These are phyloP conservation scores for Junonia oenone DNA, from an alignment of 2,888 invertebrate genomes.

Conservation along the genomic window DNA sequence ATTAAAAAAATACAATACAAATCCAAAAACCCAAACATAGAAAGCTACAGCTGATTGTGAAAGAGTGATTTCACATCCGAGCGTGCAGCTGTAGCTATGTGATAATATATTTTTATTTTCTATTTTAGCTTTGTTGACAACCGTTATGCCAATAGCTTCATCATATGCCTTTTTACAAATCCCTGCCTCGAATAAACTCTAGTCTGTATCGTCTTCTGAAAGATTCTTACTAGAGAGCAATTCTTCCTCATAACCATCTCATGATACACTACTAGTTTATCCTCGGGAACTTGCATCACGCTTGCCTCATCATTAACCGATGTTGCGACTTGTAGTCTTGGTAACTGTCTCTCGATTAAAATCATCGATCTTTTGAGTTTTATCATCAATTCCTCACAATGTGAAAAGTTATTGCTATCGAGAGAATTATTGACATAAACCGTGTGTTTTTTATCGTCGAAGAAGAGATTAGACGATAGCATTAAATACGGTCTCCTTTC, in stretches of 20 bases:
- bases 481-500: conserved; percentile 43
- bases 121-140: conserved; percentile 42
- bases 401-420: conserved; percentile 40
- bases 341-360: conserved; percentile 33
- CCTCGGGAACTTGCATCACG: conserved; percentile 43
- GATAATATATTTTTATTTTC: conserved; percentile 43
- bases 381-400: conserved; percentile 41
- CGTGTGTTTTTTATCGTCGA: conserved; percentile 42
- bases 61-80: conserved; percentile 53
- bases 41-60: conserved; percentile 47
- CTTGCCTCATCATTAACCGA: conserved; percentile 52
- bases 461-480: conserved; percentile 40
- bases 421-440: conserved; percentile 42
- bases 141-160: conserved; percentile 50
- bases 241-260: conserved; percentile 55
- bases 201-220: conserved; percentile 38
- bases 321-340: conserved; percentile 45
- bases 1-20: conserved; percentile 44
- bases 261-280: conserved; percentile 49
- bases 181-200: conserved; percentile 60
- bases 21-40: conserved; percentile 52
- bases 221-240: conserved; percentile 36
- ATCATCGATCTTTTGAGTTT: conserved; percentile 37
- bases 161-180: conserved; percentile 47
- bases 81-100: conserved; percentile 53